Base-by-base conservation (phyloP, 2,888 invertebrate species). In the Drosophila mercatorum region DNA sequence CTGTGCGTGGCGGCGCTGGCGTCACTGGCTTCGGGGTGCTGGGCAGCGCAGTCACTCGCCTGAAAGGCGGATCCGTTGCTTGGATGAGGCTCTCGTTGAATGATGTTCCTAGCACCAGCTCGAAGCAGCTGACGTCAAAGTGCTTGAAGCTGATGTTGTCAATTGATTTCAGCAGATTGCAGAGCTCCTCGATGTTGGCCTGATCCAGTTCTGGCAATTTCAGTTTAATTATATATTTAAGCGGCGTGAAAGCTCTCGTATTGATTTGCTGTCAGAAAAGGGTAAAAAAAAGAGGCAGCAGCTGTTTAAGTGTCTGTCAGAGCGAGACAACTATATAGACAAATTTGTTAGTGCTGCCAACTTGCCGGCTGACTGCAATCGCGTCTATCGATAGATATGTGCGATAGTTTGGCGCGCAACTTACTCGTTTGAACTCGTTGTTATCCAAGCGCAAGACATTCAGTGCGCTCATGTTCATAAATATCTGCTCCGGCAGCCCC, bases 71-170 rank as follows among this genome's bases (percentile, higher is more conserved):
- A 71, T 92, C 92, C 58, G 92, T 91, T 58, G 85, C 80, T 58
- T 86, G 68, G 36, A 91, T 91, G 69, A 92, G 72, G 71, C 92
- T 92, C 46, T 92, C 92, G 80, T 93, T 92, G 76, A 91, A 93
- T n/a, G 92, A 83, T 44, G 88, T 87, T 12, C 92, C 93, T 61
- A 91, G 77, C 8, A 91, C 90, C n/a, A 93, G 78, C 60, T 92
- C 91, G 69, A 81, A 93, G 76, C 93, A 93, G 72, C 93, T 93
- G 17, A 93, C 80, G 78, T 92, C 91, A 66, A 91, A 93, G 61
- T 85, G 85, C 58, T 88, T 90, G 40, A 92, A 91, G 65, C 90
- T 91, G 53, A 93, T 92, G 52, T 90, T 90, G 71, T 93, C 93
- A 62, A 93, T 93, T 44, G 91, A 84, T 75, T 85, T 85, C 22